phyloP scores from a whole-genome alignment of 1,140 invertebrate genomes.

The Varroa destructor region DNA sequence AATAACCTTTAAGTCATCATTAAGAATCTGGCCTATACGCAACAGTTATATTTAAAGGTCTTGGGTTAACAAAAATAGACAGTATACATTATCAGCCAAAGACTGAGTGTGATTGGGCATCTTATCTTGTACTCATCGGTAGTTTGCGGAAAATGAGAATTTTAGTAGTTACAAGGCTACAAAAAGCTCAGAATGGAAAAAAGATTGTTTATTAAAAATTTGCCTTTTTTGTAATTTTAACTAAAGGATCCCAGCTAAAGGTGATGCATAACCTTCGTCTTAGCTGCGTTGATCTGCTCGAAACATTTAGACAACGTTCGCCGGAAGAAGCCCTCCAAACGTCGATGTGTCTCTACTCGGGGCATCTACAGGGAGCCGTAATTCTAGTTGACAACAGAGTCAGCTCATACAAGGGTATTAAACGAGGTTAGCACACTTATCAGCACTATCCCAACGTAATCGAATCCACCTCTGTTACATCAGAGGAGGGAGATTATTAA shows the following conservation, averaged over 20 bases:
- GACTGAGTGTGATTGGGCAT: no score
- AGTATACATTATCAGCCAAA: no score
- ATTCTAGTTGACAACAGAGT: slow-evolving; percentile 64
- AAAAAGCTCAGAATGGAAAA: no score
- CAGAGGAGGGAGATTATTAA: no score
- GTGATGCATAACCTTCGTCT: slow-evolving; percentile 94
- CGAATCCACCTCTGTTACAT: not conserved
- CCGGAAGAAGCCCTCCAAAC: slow-evolving; percentile 63
- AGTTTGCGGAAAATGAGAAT: no score
- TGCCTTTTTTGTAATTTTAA: not conserved
- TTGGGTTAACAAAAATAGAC: no score
- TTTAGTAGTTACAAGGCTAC: no score
- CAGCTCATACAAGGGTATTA: slow-evolving; percentile 56
- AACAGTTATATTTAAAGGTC: no score
- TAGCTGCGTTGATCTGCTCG: slow-evolving; percentile 66
- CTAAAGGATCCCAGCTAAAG: slow-evolving; percentile 72
- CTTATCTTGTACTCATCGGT: no score
- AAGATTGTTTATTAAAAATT: no score
- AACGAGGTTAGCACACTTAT: slow-evolving; percentile 47
- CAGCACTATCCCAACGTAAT: slow-evolving; percentile 25
- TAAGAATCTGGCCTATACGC: no score
- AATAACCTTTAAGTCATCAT: no score
- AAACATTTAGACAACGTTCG: slow-evolving; percentile 56
- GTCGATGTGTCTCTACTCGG: slow-evolving; percentile 79
- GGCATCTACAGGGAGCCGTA: slow-evolving; percentile 72